phyloP scores from a whole-genome alignment of 2,888 invertebrate genomes.

The Eumacrocentrus americanus region DNA sequence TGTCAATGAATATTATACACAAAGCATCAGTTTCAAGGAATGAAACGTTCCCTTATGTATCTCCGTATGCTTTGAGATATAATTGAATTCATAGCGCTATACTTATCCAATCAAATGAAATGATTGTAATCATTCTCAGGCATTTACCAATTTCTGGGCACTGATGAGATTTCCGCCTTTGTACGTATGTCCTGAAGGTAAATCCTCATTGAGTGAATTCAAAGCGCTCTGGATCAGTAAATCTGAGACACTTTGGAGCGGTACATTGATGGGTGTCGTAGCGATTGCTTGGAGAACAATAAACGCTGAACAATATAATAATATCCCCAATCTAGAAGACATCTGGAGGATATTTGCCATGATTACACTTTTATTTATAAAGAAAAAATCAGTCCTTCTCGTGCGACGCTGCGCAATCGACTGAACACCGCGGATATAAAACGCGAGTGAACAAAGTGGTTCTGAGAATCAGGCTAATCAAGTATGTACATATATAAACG shows the following conservation, averaged over 20 bases:
- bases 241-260: slow-evolving; percentile 41
- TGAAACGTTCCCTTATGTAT: no score
- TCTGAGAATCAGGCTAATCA: background rate
- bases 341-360: background rate
- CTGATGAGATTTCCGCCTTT: slow-evolving; percentile 49
- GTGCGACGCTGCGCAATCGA: slow-evolving; percentile 9
- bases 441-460: slow-evolving; percentile 4
- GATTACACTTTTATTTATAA: background rate
- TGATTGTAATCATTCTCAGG: no score
- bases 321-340: background rate
- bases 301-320: slow-evolving; percentile 8
- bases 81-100: no score
- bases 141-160: slow-evolving; percentile 52
- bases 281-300: background rate
- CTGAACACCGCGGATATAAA: background rate
- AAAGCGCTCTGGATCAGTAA: slow-evolving; percentile 47
- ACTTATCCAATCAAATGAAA: background rate
- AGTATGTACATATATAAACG: background rate
- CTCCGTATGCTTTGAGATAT: no score
- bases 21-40: no score
- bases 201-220: slow-evolving; percentile 47
- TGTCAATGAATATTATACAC: no score
- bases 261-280: slow-evolving; percentile 39
- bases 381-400: no score
- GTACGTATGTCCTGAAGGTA: slow-evolving; percentile 48